Evolutionary conservation across 2,797 vertebrate genomes (phyloP).

Genomic region (Sebastes melanostomus): DNA sequence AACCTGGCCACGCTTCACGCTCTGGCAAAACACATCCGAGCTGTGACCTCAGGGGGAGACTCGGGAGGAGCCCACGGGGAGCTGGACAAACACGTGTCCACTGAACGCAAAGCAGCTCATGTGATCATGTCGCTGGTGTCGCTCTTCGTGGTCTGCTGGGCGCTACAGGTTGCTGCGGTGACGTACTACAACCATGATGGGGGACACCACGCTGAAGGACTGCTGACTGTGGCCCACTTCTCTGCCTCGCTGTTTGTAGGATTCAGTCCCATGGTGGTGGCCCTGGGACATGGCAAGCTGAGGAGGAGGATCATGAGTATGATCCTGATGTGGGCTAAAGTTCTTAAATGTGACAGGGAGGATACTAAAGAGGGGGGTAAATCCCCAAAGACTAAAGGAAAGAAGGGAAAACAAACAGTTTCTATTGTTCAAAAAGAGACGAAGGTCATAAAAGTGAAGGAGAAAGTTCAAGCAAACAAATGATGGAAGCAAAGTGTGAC

Average conservation of each 20-base stretch:
- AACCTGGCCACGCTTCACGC: conserved; percentile 81
- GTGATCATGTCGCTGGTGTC: conserved; percentile 82
- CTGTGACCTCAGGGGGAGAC: conserved; percentile 56
- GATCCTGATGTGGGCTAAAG: conserved; percentile 46
- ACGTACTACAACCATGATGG: conserved; percentile 84
- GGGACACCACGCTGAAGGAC: conserved; percentile 72
- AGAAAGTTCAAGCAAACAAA: conserved; percentile 30
- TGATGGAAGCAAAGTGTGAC: conserved; percentile 3
- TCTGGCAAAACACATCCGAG: conserved; percentile 81
- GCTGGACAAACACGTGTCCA: conserved; percentile 71
- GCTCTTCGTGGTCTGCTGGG: conserved; percentile 85
- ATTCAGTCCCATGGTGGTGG: conserved; percentile 85
- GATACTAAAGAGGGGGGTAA: not conserved
- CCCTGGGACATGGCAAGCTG: conserved; percentile 84
- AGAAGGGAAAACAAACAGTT: conserved; percentile 31
- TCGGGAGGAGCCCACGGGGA: conserved; percentile 53
- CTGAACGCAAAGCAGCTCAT: conserved; percentile 81
- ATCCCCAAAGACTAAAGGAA: conserved; percentile 9
- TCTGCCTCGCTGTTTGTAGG: conserved; percentile 83
- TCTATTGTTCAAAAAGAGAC: conserved; percentile 52
- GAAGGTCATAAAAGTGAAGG: conserved; percentile 8
- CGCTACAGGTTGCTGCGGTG: conserved; percentile 82
- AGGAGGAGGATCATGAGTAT: conserved; percentile 73
- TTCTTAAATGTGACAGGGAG: conserved; percentile 25
- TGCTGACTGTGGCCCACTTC: conserved; percentile 84